phyloP scores from a whole-genome alignment of 1,140 invertebrate genomes.

The Pollicipes pollicipes region DNA sequence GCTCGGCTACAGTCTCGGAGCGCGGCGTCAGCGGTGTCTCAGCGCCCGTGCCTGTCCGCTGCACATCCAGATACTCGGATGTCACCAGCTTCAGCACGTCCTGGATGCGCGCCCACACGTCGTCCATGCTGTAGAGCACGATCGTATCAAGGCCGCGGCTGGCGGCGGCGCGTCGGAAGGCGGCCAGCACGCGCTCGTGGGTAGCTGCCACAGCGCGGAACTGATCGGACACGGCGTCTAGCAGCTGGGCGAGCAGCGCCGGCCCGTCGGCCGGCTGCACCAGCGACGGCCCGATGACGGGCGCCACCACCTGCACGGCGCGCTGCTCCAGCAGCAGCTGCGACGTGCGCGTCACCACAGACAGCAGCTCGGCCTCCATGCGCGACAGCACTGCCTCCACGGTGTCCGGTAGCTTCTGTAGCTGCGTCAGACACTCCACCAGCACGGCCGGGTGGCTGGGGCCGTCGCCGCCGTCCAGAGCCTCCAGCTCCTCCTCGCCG shows the following conservation, averaged over 20 bases:
- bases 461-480: constrained; percentile 36
- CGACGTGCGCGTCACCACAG: constrained; percentile 46
- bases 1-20: constrained; percentile 32
- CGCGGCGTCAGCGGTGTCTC: constrained; percentile 55
- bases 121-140: constrained; percentile 47
- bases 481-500: constrained; percentile 33
- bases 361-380: constrained; percentile 53
- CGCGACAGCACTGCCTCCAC: constrained; percentile 47
- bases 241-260: constrained; percentile 22
- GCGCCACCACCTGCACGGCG: constrained; percentile 1
- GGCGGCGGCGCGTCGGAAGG: constrained; percentile 35
- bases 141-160: constrained; percentile 17
- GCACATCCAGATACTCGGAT: constrained; percentile 12
- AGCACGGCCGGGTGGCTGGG: constrained; percentile 44
- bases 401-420: constrained; percentile 65
- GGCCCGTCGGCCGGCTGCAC: constrained; percentile 15
- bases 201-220: constrained; percentile 50
- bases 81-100: constrained; percentile 44
- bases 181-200: constrained; percentile 42
- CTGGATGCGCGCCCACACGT: constrained; percentile 78
- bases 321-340: constrained; percentile 40
- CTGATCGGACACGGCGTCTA: constrained; percentile 46
- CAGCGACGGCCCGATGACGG: constrained; percentile 19
- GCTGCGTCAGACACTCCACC: constrained; percentile 63
- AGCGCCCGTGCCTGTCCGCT: constrained; percentile 32